Evolutionary conservation across 2,888 invertebrate genomes (phyloP).

Genomic region (Caenorhabditis uteleia): DNA sequence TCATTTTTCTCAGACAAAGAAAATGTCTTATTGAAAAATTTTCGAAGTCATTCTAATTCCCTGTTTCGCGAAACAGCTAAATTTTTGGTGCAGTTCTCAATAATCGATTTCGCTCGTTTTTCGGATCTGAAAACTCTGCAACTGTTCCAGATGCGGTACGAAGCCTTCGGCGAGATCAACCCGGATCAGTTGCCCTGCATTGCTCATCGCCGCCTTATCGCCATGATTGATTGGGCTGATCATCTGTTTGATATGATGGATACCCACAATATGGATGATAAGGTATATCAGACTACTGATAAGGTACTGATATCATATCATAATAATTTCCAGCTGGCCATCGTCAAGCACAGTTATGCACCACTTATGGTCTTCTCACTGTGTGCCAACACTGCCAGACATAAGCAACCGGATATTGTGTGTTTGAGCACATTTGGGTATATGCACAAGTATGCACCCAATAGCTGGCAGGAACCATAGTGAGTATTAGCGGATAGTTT

Average conservation of each 20-base stretch:
- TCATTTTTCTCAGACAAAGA: too few species aligned
- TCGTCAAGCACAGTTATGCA: constrained; percentile 65
- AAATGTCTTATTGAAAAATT: too few species aligned
- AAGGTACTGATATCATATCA: too few species aligned
- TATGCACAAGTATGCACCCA: constrained; percentile 52
- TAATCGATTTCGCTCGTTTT: too few species aligned
- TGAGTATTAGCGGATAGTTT: constrained; percentile 27
- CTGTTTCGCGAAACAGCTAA: too few species aligned
- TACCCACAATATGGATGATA: constrained; percentile 63
- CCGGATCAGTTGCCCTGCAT: constrained; percentile 58
- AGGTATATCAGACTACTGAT: too few species aligned
- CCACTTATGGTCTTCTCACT: constrained; percentile 61
- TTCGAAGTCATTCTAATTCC: too few species aligned
- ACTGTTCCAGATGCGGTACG: constrained; percentile 65
- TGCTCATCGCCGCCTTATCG: constrained; percentile 64
- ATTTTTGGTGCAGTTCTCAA: too few species aligned
- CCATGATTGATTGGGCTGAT: constrained; percentile 67
- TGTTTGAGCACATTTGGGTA: constrained; percentile 65
- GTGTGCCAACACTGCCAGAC: constrained; percentile 39
- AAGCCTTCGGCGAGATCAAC: constrained; percentile 61
- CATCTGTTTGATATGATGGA: constrained; percentile 67
- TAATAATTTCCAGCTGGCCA: too few species aligned
- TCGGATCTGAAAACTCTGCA: too few species aligned
- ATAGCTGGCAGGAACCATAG: constrained; percentile 58
- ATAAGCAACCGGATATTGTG: constrained; percentile 48